A percentile compares a stretch with the other conserved stretches of the same genome.
phyloP scores from a whole-genome alignment of 2,888 invertebrate species.

The Stenchaetothrips biformis region DNA sequence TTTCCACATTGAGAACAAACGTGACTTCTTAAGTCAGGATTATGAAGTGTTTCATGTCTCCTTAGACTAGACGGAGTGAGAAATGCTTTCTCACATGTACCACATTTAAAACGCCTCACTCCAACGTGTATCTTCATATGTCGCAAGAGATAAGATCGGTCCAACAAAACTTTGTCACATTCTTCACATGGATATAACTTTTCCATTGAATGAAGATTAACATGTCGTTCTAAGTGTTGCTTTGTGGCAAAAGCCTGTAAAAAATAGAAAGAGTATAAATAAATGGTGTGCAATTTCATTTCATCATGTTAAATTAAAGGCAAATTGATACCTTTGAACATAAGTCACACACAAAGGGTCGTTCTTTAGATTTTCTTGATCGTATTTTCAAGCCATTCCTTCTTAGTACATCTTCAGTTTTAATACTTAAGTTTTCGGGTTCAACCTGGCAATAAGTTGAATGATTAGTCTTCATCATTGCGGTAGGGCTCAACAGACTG shows the following conservation, averaged over 20 bases:
- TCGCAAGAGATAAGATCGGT: neutral
- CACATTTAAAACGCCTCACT: neutral
- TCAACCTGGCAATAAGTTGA: too few species aligned
- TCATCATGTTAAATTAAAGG: too few species aligned
- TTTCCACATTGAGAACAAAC: conserved; percentile 30
- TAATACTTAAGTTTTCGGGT: too few species aligned
- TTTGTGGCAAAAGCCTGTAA: neutral
- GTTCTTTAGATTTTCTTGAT: too few species aligned
- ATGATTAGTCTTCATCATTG: too few species aligned
- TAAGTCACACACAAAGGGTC: too few species aligned
- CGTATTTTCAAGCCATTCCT: too few species aligned
- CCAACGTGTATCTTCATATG: neutral
- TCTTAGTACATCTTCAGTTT: too few species aligned
- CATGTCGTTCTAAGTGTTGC: neutral
- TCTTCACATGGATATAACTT: neutral
- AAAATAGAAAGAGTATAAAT: neutral
- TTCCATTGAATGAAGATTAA: neutral
- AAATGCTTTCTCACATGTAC: neutral
- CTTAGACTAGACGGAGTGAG: neutral
- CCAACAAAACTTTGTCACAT: neutral
- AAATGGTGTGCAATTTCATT: too few species aligned
- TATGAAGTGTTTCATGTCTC: neutral
- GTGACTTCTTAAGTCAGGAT: conserved; percentile 25
- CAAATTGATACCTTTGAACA: too few species aligned
- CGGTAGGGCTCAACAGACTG: too few species aligned